A percentile compares a stretch with the other conserved stretches of the same genome.
These are phyloP conservation scores for Heliconius eleuchia DNA, from an alignment of 1,140 invertebrate genomes.

Conservation along the genomic window DNA sequence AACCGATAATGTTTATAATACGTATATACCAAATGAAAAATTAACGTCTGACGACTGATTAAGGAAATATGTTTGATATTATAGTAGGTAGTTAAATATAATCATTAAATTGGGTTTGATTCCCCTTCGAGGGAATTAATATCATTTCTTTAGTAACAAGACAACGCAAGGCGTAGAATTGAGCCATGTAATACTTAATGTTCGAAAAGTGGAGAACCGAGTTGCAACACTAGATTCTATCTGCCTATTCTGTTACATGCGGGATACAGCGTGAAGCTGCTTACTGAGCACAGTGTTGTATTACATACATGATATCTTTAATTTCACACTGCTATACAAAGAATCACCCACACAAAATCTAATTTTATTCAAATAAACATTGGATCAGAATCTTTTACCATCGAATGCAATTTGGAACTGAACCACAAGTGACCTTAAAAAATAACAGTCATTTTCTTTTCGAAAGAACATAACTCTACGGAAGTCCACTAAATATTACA, in stretches of 20 bases:
- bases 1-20: too few relatives aligned
- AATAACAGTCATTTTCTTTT: neutral
- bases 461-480: neutral
- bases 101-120: neutral
- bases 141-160: too few relatives aligned
- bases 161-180: too few relatives aligned
- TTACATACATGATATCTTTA: too few relatives aligned
- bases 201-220: neutral
- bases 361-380: too few relatives aligned
- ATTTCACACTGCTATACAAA: too few relatives aligned
- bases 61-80: too few relatives aligned
- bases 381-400: neutral
- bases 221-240: neutral
- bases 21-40: too few relatives aligned
- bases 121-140: neutral
- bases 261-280: neutral
- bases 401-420: neutral
- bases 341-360: too few relatives aligned
- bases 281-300: too few relatives aligned
- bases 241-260: neutral
- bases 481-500: neutral
- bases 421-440: neutral
- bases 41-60: too few relatives aligned
- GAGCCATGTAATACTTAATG: neutral
- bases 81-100: too few relatives aligned